These are phyloP conservation scores for Myotis pilosus DNA, from an alignment of 2,797 vertebrate genomes.

Conservation along the genomic window DNA sequence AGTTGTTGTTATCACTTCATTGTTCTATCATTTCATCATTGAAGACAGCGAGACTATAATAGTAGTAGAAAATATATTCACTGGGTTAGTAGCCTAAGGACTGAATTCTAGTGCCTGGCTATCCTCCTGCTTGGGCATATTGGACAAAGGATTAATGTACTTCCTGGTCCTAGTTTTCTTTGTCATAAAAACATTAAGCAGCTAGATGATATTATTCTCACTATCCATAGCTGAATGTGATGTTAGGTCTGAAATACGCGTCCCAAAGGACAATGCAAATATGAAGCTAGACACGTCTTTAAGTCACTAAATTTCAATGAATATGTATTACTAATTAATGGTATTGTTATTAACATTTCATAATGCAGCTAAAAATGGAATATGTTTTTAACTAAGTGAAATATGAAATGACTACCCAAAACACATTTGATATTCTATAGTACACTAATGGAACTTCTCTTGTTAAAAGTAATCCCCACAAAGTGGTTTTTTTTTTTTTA, in stretches of 20 bases:
- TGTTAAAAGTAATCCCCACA: slow-evolving; percentile 23
- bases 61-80: slow-evolving; percentile 7
- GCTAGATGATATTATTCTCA: slow-evolving; percentile 2
- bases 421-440: slow-evolving; percentile 22
- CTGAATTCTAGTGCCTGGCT: background rate
- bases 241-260: slow-evolving; percentile 29
- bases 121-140: background rate
- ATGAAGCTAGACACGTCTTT: slow-evolving; percentile 40
- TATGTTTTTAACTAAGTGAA: slow-evolving; percentile 44
- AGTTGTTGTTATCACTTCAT: background rate
- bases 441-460: slow-evolving; percentile 24
- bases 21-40: background rate
- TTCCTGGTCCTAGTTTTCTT: background rate
- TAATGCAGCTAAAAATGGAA: slow-evolving; percentile 53
- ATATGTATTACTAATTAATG: slow-evolving; percentile 72
- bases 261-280: slow-evolving; percentile 66
- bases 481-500: background rate
- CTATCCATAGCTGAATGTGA: slow-evolving; percentile 5
- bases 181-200: background rate
- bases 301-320: slow-evolving; percentile 71
- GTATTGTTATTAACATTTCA: slow-evolving; percentile 65
- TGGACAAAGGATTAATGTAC: background rate
- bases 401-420: slow-evolving; percentile 58
- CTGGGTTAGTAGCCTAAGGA: background rate
- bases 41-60: background rate